These are phyloP conservation scores for Taeniopygia guttata DNA, from an alignment of 2,797 vertebrate species.

Conservation along the genomic window DNA sequence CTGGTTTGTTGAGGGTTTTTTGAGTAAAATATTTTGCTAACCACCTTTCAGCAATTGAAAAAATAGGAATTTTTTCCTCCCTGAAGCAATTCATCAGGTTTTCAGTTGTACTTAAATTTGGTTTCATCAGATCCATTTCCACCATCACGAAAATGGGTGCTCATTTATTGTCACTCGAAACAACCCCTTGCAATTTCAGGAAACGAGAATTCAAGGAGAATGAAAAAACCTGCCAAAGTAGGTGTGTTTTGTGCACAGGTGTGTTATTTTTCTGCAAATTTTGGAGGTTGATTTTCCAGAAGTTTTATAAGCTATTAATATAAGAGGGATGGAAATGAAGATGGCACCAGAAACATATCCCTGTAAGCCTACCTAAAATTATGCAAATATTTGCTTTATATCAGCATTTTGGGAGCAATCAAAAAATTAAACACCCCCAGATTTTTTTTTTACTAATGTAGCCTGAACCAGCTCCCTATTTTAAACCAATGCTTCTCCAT, in stretches of 20 bases:
- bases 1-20: background rate
- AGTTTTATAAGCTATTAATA: background rate
- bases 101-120: background rate
- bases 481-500: background rate
- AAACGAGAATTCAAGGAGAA: background rate
- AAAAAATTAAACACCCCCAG: background rate
- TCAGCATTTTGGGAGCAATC: background rate
- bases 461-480: background rate
- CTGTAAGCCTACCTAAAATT: background rate
- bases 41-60: fast-evolving
- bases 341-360: background rate
- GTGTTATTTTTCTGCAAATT: background rate
- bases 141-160: background rate
- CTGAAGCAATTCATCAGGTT: fast-evolving
- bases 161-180: background rate
- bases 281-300: background rate
- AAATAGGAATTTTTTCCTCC: background rate
- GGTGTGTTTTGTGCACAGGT: background rate
- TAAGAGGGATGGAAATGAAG: background rate
- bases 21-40: background rate
- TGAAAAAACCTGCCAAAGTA: background rate
- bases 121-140: background rate
- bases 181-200: background rate
- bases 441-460: background rate
- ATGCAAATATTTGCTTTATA: background rate